Evolutionary conservation across 2,888 invertebrate species (phyloP).

Genomic region (Tetanocera ferruginea): DNA sequence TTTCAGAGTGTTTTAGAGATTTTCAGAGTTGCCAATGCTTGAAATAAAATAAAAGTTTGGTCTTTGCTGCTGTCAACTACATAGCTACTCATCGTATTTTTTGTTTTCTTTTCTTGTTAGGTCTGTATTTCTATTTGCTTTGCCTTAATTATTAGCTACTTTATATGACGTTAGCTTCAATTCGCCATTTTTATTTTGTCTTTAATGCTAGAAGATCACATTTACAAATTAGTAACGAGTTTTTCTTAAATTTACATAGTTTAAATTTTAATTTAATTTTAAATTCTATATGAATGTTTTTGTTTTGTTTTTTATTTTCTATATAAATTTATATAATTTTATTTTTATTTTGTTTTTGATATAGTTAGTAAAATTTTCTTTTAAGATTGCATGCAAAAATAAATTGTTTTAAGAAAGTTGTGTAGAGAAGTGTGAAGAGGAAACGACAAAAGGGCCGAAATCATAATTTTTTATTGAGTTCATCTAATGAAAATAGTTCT

Average conservation of each 20-base stretch:
- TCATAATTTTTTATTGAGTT: neutral
- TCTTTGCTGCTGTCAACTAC: no score
- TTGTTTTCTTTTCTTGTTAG: neutral
- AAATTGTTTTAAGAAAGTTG: no score
- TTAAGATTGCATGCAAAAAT: no score
- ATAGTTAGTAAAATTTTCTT: no score
- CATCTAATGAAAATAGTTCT: neutral
- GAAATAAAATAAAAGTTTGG: neutral
- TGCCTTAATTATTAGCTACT: neutral
- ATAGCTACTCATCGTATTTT: no score
- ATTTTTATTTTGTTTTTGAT: neutral
- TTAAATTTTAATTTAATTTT: conserved; percentile 3
- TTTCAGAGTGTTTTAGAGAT: no score
- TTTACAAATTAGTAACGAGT: conserved; percentile 36
- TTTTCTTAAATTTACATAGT: conserved; percentile 28
- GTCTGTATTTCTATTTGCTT: neutral
- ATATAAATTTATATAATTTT: conserved; percentile 1
- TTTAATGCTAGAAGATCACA: conserved; percentile 37
- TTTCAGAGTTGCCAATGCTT: neutral
- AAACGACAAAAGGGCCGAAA: neutral
- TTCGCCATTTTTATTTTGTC: neutral
- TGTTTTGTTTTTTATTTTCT: neutral
- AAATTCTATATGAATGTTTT: neutral
- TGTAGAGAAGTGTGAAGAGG: neutral
- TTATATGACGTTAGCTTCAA: neutral